Percentiles rank a stretch among this genome's conserved stretches.
phyloP scores from a whole-genome alignment of 2,888 invertebrate species.

The Mactromeris polynyma region DNA sequence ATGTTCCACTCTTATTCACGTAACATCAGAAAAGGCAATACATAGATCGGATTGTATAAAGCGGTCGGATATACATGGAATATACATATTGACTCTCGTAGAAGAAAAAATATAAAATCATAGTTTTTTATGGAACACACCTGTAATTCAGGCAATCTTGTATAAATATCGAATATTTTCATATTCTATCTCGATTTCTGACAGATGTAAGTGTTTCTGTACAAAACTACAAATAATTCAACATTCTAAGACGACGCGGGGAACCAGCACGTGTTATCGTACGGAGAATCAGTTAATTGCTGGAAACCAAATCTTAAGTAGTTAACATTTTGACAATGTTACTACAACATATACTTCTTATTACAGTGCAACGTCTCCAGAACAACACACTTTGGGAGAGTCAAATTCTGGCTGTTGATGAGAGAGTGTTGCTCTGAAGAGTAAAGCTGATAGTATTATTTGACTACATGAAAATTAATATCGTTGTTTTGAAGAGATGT shows the following conservation, averaged over 20 bases:
- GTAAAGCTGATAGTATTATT: no score
- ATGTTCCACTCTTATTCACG: no score
- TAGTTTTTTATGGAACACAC: neutral
- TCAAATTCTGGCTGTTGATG: no score
- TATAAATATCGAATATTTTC: conserved; percentile 7
- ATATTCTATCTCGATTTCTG: conserved; percentile 5
- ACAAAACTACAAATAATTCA: neutral
- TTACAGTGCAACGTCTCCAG: no score
- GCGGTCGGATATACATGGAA: neutral
- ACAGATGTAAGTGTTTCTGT: neutral
- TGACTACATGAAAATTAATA: no score
- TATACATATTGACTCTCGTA: neutral
- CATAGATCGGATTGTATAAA: neutral
- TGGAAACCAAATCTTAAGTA: neutral
- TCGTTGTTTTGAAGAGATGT: no score
- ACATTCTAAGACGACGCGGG: neutral
- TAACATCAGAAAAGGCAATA: no score
- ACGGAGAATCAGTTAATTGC: neutral
- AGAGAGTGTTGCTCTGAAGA: no score
- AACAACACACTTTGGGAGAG: no score
- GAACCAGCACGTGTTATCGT: neutral
- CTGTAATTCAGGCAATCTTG: neutral
- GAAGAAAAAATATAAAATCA: neutral
- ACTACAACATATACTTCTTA: neutral
- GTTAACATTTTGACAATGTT: no score